These are phyloP conservation scores for Calyptommatus sinebrachiatus DNA, from an alignment of 2,113 vertebrate genomes.

Conservation along the genomic window DNA sequence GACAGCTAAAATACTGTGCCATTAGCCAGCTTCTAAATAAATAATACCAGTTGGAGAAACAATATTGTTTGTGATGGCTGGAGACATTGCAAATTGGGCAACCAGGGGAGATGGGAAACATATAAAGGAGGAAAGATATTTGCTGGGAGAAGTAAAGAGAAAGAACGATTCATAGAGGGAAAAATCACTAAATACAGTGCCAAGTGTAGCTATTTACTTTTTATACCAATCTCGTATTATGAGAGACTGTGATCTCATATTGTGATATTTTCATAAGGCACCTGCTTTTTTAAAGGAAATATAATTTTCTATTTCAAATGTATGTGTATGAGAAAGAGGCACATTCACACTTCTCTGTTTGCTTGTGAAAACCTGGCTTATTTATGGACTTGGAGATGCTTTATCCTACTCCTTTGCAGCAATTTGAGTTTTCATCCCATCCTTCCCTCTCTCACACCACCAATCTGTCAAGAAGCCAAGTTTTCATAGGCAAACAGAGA, in stretches of 20 bases:
- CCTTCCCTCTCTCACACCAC: too few species aligned
- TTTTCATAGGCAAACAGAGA: too few species aligned
- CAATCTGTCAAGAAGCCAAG: too few species aligned
- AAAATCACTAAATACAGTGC: slow-evolving; percentile 19
- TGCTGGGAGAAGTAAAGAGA: background rate
- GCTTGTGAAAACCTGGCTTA: too few species aligned
- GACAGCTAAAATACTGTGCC: slow-evolving; percentile 46
- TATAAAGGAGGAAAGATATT: slow-evolving; percentile 14
- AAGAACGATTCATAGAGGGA: slow-evolving; percentile 7
- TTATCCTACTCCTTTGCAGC: too few species aligned
- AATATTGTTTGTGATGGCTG: slow-evolving; percentile 20
- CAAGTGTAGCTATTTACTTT: background rate
- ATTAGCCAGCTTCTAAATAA: slow-evolving; percentile 52
- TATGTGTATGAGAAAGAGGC: background rate
- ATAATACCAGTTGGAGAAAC: slow-evolving; percentile 37
- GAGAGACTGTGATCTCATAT: background rate
- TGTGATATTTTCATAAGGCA: slow-evolving; percentile 44
- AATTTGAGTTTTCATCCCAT: too few species aligned
- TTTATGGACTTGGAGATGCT: too few species aligned
- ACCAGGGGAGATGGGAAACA: slow-evolving; percentile 3
- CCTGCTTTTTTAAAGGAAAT: background rate
- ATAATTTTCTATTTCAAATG: slow-evolving; percentile 9
- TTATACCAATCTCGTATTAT: slow-evolving; percentile 13
- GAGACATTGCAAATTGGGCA: slow-evolving; percentile 38
- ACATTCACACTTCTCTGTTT: too few species aligned